A percentile compares a stretch with the other conserved stretches of the same genome.
phyloP scores from a whole-genome alignment of 2,797 vertebrate species.

The Phalanger gymnotis region DNA sequence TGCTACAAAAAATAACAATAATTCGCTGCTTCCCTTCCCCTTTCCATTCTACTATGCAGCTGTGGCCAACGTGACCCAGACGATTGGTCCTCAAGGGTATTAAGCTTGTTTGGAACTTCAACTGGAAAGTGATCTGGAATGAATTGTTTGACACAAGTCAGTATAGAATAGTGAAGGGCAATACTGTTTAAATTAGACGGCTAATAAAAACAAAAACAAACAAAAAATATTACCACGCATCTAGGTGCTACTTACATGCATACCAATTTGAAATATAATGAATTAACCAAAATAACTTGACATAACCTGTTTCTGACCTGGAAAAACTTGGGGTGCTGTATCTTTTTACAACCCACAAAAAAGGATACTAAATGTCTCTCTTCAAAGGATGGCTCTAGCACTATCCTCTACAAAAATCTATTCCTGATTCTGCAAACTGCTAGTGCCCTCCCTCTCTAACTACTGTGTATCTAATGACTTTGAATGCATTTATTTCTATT shows the following conservation, averaged over 20 bases:
- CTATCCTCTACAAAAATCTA: neutral
- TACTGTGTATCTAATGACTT: neutral
- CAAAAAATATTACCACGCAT: neutral
- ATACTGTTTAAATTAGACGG: constrained; percentile 27
- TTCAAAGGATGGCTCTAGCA: neutral
- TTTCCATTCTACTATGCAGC: neutral
- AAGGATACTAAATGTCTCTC: neutral
- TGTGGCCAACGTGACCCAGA: neutral
- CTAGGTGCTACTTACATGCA: neutral
- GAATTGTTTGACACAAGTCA: constrained; percentile 6
- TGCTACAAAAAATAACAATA: neutral
- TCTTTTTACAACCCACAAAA: neutral
- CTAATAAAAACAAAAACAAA: constrained; percentile 33
- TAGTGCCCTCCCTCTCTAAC: neutral
- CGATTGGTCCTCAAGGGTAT: neutral
- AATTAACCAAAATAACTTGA: neutral
- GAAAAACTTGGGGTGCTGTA: neutral
- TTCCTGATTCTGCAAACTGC: neutral
- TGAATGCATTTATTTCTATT: neutral
- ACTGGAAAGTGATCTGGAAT: constrained; percentile 25
- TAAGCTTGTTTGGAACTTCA: neutral
- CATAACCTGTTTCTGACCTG: neutral
- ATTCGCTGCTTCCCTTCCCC: neutral
- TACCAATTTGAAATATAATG: constrained; percentile 27
- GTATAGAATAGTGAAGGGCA: constrained; percentile 8